Base-by-base conservation (phyloP, 2,113 vertebrate species). In the Prietella phreatophila region DNA sequence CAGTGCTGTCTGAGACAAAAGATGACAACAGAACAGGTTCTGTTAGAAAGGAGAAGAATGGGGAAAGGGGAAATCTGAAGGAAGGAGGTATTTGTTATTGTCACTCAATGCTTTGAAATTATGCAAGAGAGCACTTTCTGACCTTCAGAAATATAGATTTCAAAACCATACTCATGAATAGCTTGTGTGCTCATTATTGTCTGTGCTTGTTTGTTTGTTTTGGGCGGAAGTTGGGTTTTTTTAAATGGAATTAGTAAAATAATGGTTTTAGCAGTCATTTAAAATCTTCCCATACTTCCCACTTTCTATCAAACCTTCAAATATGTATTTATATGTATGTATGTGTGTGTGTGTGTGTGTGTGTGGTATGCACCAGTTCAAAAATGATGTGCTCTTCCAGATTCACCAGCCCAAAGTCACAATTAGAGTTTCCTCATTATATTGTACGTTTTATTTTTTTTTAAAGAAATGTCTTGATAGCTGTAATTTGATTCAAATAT, bases 41-140 rank as follows among this genome's bases (percentile, higher is more conserved):
- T 63, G 15, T 42, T 78, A 10, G 11, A 53, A 60, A 65, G 33
- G 25, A 65, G 85, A 80, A 53, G 85, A 86, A 86, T 86, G 85
- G 15, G 58, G 58, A 78, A 86, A 76, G 27, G 19, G 36, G 63
- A 80, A 22, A 13, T 36, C 10, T 55, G 27, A 58, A 60, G 53
- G 25, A 60, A 60, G 13, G 11, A 56, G 42, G 17, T 33, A 58
- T 19, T 47, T 61, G 27, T 73, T 86, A 60, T 79, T 78, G 25
- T 78, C 30, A 47, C 20, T 27, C 9, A 76, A 7, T 60, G 36
- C 27, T 78, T 19, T 78, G 30, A 39, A 75, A 58, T 53, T 5
- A 60, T 76, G 60, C 17, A 60, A 58, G 15, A 42, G 3, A 47
- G 6, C 42, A 71, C n/a, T 2, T n/a, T 36, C 4, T 71, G 15